A percentile compares a stretch with the other conserved stretches of the same genome.
phyloP scores from a whole-genome alignment of 1,140 invertebrate species.

The Calycopis cecrops region DNA sequence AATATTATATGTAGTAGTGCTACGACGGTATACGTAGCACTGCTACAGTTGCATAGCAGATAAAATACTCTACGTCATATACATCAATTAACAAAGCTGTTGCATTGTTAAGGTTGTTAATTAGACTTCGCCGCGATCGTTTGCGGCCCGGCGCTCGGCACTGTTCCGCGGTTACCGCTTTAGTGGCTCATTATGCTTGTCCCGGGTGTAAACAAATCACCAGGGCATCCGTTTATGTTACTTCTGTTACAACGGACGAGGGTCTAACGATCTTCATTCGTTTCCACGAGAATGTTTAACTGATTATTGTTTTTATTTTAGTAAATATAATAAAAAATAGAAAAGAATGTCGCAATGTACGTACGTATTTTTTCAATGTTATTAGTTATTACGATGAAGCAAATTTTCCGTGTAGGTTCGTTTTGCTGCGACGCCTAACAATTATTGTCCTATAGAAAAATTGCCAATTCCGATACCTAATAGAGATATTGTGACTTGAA shows the following conservation, averaged over 20 bases:
- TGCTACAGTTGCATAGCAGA: no score
- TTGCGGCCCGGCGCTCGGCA: constrained; percentile 15
- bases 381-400: no score
- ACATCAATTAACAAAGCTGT: no score
- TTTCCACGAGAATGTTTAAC: constrained; percentile 43
- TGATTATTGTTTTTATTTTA: background rate
- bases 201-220: constrained; percentile 43
- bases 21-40: no score
- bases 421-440: no score
- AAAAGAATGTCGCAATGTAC: background rate
- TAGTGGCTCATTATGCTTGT: constrained; percentile 45
- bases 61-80: no score
- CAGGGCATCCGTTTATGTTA: constrained; percentile 41
- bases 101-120: constrained; percentile 4
- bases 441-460: no score
- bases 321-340: background rate
- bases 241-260: constrained; percentile 34
- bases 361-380: no score
- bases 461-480: no score
- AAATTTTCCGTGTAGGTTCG: no score
- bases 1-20: no score
- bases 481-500: no score
- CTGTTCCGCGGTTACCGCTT: constrained; percentile 35
- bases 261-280: constrained; percentile 43
- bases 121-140: constrained; percentile 13